Percentiles rank a stretch among this genome's conserved stretches.
phyloP scores from a whole-genome alignment of 2,797 vertebrate genomes.

The Antennarius maculatus region DNA sequence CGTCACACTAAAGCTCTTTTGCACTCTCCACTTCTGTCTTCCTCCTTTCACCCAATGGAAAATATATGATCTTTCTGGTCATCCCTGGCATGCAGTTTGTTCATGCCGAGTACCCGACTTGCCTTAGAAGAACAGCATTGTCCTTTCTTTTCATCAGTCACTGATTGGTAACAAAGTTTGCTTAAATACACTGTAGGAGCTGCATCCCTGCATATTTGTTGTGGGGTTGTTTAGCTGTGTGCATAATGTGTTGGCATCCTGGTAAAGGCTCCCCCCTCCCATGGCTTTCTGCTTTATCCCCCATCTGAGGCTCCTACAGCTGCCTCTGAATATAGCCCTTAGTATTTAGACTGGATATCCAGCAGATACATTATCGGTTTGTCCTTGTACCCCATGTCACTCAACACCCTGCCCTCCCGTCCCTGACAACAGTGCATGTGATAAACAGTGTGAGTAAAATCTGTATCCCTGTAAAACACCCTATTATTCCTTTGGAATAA shows the following conservation, averaged over 20 bases:
- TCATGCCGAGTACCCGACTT: constrained; percentile 38
- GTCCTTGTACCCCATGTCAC: constrained; percentile 44
- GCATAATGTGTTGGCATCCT: constrained; percentile 7
- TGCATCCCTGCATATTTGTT: constrained; percentile 26
- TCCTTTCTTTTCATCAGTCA: constrained; percentile 34
- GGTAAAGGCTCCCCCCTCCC: constrained; percentile 25
- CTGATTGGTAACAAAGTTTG: constrained; percentile 51
- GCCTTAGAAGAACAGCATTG: constrained; percentile 31
- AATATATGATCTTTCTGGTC: constrained; percentile 33
- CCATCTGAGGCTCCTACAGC: constrained; percentile 56
- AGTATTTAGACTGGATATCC: constrained; percentile 63
- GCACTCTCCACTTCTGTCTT: constrained; percentile 31
- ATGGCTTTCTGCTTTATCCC: constrained; percentile 28
- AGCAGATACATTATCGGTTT: constrained; percentile 60
- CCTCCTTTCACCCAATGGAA: constrained; percentile 33
- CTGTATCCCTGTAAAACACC: background rate
- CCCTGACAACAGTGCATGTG: constrained; percentile 47
- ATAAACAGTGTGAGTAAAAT: constrained; percentile 43
- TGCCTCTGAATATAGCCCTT: constrained; percentile 67
- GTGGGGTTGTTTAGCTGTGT: constrained; percentile 39
- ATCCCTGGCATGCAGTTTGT: constrained; percentile 55
- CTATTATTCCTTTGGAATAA: constrained; percentile 5
- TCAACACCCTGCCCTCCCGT: constrained; percentile 32
- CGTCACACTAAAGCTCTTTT: constrained; percentile 44
- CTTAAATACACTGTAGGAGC: constrained; percentile 43